Percentiles rank a stretch among this genome's conserved stretches.
Evolutionary conservation across 2,113 vertebrate genomes (phyloP).

Genomic region (Nycticorax nycticorax): DNA sequence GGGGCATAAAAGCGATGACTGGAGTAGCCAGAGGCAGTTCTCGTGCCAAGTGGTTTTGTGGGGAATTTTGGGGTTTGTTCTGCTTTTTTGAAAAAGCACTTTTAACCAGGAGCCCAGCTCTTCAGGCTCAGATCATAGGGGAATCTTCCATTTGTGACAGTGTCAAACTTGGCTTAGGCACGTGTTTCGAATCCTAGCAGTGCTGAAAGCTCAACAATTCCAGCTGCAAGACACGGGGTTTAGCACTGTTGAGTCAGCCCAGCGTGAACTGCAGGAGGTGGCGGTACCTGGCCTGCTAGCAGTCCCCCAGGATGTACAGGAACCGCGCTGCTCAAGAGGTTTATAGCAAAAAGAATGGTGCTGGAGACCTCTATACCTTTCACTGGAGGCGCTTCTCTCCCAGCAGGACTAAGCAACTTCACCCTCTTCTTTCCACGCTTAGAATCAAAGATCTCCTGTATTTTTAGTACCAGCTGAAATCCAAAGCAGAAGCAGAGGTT

Average conservation of each 20-base stretch:
- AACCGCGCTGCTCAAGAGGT: not conserved
- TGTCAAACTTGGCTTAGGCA: not conserved
- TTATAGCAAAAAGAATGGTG: not conserved
- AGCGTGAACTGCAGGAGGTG: not conserved
- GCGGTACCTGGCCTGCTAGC: not conserved
- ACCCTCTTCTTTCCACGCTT: slow-evolving; percentile 91
- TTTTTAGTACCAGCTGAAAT: slow-evolving; percentile 88
- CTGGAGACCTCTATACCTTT: slow-evolving; percentile 79
- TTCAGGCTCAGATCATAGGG: not conserved
- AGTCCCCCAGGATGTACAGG: not conserved
- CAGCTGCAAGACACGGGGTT: not conserved
- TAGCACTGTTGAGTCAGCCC: not conserved
- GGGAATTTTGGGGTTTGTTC: not conserved
- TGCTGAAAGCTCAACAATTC: not conserved
- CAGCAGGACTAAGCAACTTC: slow-evolving; percentile 79
- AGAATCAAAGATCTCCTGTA: slow-evolving; percentile 92
- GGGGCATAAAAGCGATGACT: not conserved
- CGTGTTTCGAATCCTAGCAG: not conserved
- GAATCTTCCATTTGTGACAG: not conserved
- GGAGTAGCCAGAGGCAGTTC: not conserved
- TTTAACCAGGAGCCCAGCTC: not conserved
- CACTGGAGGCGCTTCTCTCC: slow-evolving; percentile 67
- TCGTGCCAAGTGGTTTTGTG: not conserved
- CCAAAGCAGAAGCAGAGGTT: slow-evolving; percentile 47
- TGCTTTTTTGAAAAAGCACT: not conserved